A percentile compares a stretch with the other conserved stretches of the same genome.
Evolutionary conservation across 1,140 invertebrate genomes (phyloP).

Genomic region (Melipona quadrifasciata): DNA sequence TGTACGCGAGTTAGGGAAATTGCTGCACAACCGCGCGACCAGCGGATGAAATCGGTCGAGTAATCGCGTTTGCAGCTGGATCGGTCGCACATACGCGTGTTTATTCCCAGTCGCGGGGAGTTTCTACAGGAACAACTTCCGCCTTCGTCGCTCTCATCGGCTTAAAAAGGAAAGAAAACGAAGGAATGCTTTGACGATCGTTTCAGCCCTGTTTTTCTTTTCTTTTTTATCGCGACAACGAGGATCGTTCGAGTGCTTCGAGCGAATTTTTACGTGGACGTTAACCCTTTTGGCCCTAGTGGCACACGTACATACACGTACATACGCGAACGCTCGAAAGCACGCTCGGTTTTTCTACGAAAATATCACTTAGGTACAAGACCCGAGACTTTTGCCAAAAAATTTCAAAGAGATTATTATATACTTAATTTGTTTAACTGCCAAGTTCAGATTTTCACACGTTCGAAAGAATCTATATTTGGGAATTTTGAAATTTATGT

Average conservation of each 20-base stretch:
- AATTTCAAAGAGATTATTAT: too few relatives aligned
- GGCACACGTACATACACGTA: not conserved
- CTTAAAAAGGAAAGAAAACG: not conserved
- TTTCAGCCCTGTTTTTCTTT: not conserved
- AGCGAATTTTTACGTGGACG: not conserved
- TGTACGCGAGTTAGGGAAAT: conserved; percentile 44
- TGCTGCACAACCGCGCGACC: conserved; percentile 15
- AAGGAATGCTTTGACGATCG: not conserved
- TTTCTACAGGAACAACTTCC: not conserved
- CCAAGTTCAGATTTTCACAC: too few relatives aligned
- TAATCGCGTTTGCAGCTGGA: not conserved
- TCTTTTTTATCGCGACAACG: not conserved
- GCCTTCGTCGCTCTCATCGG: not conserved
- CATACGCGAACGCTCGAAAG: not conserved
- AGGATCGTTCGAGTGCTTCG: not conserved
- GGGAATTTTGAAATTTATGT: too few relatives aligned
- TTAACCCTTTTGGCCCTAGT: not conserved
- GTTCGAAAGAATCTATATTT: too few relatives aligned
- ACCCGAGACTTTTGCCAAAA: not conserved
- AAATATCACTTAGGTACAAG: not conserved
- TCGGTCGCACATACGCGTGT: not conserved
- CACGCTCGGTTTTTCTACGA: not conserved
- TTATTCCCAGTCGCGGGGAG: not conserved
- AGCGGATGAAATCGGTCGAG: conserved; percentile 5
- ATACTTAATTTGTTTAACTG: too few relatives aligned